A percentile compares a stretch with the other conserved stretches of the same genome.
Conservation (phyloP, 2,113 vertebrate species). For the Rhinopomastus cyanomelas region DNA sequence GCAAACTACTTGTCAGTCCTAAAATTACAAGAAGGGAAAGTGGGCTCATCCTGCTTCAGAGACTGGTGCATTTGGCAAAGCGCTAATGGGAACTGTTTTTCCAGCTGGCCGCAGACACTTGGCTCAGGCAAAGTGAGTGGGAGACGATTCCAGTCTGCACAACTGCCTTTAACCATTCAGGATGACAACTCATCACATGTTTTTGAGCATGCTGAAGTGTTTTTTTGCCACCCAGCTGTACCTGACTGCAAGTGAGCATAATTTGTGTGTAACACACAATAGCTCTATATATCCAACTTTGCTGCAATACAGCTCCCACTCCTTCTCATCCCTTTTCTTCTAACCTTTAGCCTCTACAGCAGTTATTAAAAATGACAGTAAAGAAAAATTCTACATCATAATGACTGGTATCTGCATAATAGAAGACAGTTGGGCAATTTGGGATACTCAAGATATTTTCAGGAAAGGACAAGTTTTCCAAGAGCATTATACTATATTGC, state of each 20-base stretch:
- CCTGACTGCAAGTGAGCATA: neutral
- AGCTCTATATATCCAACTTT: neutral
- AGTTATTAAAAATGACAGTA: neutral
- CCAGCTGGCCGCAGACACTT: constrained; percentile 50
- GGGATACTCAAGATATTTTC: neutral
- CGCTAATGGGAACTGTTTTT: constrained; percentile 10
- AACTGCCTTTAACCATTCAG: neutral
- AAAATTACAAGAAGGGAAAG: constrained; percentile 2
- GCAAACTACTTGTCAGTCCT: neutral
- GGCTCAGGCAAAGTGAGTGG: neutral
- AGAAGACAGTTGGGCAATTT: neutral
- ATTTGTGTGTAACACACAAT: neutral
- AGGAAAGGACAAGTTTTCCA: neutral
- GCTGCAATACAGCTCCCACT: neutral
- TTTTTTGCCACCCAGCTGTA: neutral
- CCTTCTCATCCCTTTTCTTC: neutral
- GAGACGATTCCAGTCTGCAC: neutral
- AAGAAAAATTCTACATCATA: neutral
- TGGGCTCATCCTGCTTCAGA: neutral
- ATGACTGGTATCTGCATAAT: neutral
- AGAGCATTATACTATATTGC: neutral
- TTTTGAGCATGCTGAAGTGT: neutral
- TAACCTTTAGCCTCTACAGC: neutral
- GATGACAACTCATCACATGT: neutral
- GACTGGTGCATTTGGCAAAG: constrained; percentile 1